phyloP scores from a whole-genome alignment of 2,113 vertebrate species.

The Carassius auratus region DNA sequence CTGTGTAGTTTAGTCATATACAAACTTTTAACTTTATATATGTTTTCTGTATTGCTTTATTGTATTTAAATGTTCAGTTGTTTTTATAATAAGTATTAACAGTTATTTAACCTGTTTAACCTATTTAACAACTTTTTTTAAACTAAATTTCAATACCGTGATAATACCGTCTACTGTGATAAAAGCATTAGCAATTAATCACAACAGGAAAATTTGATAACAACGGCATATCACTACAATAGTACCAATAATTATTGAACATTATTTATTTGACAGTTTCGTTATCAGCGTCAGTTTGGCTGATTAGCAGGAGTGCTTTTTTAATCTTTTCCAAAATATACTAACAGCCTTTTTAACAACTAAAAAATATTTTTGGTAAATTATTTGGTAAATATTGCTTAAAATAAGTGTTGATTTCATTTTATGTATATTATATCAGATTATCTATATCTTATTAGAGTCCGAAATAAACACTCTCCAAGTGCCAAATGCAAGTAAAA shows the following conservation, averaged over 20 bases:
- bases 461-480: neutral
- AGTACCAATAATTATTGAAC: neutral
- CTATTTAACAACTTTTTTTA: no score
- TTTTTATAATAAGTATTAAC: no score
- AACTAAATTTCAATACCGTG: no score
- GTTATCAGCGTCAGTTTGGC: neutral
- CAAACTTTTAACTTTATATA: no score
- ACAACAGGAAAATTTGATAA: no score
- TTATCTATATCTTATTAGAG: neutral
- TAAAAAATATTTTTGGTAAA: neutral
- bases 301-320: neutral
- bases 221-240: no score
- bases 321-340: neutral
- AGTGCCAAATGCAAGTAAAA: neutral
- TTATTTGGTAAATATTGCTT: neutral
- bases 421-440: neutral
- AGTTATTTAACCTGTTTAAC: no score
- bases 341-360: neutral
- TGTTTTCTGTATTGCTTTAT: no score
- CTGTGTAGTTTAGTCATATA: no score
- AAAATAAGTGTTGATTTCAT: neutral
- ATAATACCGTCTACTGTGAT: no score
- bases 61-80: no score
- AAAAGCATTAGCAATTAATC: no score
- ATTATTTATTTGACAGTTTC: neutral